Percentiles rank a stretch among this genome's conserved stretches.
Conservation (phyloP, 2,888 invertebrate species). For the Cephus spinipes region DNA sequence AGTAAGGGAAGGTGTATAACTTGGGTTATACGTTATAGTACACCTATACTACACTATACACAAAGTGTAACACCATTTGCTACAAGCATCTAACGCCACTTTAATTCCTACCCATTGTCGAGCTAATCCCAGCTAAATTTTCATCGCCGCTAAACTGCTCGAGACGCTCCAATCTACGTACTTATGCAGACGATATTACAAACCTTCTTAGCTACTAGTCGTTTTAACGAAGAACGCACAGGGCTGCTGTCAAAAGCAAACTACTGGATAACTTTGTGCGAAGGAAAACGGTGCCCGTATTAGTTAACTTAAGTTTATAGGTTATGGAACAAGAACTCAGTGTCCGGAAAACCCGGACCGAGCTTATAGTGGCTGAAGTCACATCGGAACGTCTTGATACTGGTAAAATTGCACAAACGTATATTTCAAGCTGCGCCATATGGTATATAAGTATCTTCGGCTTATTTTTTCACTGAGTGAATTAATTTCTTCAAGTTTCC, state of each 20-base stretch:
- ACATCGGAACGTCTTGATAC: background rate
- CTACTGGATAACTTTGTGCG: background rate
- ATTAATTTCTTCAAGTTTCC: background rate
- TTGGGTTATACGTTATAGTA: background rate
- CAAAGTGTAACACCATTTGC: background rate
- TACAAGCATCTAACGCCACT: background rate
- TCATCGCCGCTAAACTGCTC: background rate
- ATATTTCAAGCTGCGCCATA: background rate
- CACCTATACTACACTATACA: background rate
- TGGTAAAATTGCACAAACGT: background rate
- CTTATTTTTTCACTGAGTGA: background rate
- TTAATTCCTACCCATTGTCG: background rate
- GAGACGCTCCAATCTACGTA: background rate
- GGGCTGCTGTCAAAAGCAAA: background rate
- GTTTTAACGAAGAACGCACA: background rate
- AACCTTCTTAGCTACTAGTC: background rate
- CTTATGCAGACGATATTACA: background rate
- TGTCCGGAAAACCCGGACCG: background rate
- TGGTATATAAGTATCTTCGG: background rate
- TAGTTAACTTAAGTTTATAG: background rate
- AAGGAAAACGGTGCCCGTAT: background rate
- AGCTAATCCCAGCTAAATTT: background rate
- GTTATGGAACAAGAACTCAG: background rate
- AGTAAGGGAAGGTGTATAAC: background rate
- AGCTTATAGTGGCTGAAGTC: background rate